Percentiles rank a stretch among this genome's conserved stretches.
phyloP scores from a whole-genome alignment of 2,888 invertebrate genomes.

The Acrobasis consociella region DNA sequence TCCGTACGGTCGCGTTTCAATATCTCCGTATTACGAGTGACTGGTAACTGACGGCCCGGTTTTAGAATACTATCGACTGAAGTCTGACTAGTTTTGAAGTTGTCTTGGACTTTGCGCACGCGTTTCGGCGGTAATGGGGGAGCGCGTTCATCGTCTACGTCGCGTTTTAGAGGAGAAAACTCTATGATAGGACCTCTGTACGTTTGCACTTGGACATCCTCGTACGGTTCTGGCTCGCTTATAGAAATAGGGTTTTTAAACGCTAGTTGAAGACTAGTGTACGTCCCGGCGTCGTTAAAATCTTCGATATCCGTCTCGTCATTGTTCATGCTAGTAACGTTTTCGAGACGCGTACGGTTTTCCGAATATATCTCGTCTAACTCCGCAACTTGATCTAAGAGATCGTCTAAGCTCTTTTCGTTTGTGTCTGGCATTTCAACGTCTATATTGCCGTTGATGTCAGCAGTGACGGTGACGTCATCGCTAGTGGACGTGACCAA shows the following conservation, averaged over 20 bases:
- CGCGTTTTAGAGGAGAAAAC: conserved; percentile 77
- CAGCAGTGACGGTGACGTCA: conserved; percentile 31
- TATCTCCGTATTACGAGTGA: conserved; percentile 52
- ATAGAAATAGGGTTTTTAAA: conserved; percentile 91
- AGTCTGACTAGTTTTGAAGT: conserved; percentile 68
- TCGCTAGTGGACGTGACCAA: conserved; percentile 46
- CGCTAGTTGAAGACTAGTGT: conserved; percentile 92
- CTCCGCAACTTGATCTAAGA: conserved; percentile 90
- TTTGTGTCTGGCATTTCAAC: conserved; percentile 61
- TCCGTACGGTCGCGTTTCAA: conserved; percentile 43
- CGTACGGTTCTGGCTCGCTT: conserved; percentile 79
- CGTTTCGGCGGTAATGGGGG: conserved; percentile 93
- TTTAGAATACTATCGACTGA: conserved; percentile 69
- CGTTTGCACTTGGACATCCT: conserved; percentile 81
- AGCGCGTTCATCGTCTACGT: conserved; percentile 84
- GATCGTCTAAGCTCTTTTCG: conserved; percentile 86
- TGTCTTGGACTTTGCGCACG: conserved; percentile 78
- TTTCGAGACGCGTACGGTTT: conserved; percentile 84
- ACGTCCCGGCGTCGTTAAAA: conserved; percentile 90
- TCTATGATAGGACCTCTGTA: conserved; percentile 80
- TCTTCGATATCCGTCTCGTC: conserved; percentile 83
- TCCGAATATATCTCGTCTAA: conserved; percentile 91
- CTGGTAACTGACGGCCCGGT: conserved; percentile 62
- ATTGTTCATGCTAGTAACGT: conserved; percentile 55
- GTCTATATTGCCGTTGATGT: conserved; percentile 46